Evolutionary conservation across 1,140 invertebrate genomes (phyloP).

Genomic region (Hypothenemus hampei): DNA sequence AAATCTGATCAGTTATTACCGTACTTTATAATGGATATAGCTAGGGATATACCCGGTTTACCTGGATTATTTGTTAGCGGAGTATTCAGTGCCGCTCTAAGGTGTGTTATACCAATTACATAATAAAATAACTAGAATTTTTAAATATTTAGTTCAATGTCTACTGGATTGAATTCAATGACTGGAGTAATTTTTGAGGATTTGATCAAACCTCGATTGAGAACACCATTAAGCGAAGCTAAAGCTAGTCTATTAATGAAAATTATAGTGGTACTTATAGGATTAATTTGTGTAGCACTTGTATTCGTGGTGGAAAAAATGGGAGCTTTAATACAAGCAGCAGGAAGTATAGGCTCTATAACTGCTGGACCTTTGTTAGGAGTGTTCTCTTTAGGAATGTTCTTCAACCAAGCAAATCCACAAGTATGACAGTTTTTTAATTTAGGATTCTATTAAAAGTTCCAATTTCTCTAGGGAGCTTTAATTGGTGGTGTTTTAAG

Average conservation of each 20-base stretch:
- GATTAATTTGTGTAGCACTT: slow-evolving; percentile 53
- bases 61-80: slow-evolving; percentile 65
- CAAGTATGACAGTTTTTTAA: slow-evolving; percentile 41
- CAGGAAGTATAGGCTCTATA: slow-evolving; percentile 58
- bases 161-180: slow-evolving; percentile 60
- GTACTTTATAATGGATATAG: slow-evolving; percentile 60
- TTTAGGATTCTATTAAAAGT: neutral
- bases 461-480: slow-evolving; percentile 63
- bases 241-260: slow-evolving; percentile 51
- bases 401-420: slow-evolving; percentile 60
- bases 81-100: slow-evolving; percentile 64
- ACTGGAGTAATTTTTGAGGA: slow-evolving; percentile 65
- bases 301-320: slow-evolving; percentile 59
- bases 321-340: slow-evolving; percentile 57
- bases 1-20: slow-evolving; percentile 55
- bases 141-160: slow-evolving; percentile 56
- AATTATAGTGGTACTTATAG: slow-evolving; percentile 54
- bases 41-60: slow-evolving; percentile 52
- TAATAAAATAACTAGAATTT: slow-evolving; percentile 63
- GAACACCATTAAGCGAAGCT: slow-evolving; percentile 45
- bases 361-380: slow-evolving; percentile 69
- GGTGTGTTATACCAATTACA: slow-evolving; percentile 47
- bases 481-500: slow-evolving; percentile 66
- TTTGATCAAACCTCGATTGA: slow-evolving; percentile 49
- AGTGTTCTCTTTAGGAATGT: slow-evolving; percentile 69